Conservation (phyloP, 2,888 invertebrate genomes). For the Netelia virgata region DNA sequence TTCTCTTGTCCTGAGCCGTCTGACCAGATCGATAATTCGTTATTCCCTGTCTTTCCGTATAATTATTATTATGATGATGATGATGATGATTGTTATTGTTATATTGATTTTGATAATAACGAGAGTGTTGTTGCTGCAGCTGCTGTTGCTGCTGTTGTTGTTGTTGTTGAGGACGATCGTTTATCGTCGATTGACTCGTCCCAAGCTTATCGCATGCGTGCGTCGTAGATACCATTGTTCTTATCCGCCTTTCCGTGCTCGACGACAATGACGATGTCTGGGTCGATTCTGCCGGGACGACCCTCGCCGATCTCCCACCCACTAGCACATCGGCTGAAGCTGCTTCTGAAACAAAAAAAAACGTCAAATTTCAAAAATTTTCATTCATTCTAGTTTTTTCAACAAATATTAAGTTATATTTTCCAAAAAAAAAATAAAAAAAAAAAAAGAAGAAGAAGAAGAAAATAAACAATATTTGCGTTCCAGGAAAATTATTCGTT, state of each 20-base stretch:
- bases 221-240: slow-evolving; percentile 82
- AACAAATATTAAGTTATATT: background rate
- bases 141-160: slow-evolving; percentile 69
- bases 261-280: slow-evolving; percentile 71
- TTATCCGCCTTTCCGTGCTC: slow-evolving; percentile 70
- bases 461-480: too few relatives aligned
- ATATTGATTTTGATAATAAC: slow-evolving; percentile 40
- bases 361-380: slow-evolving; percentile 14
- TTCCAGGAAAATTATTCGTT: too few relatives aligned
- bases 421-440: background rate
- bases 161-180: slow-evolving; percentile 76
- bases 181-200: slow-evolving; percentile 76
- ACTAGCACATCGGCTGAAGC: slow-evolving; percentile 77
- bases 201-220: slow-evolving; percentile 80
- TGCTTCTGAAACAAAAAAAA: slow-evolving; percentile 74
- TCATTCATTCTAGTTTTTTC: background rate
- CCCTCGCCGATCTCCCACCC: slow-evolving; percentile 77
- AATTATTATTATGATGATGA: slow-evolving; percentile 36
- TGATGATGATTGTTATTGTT: slow-evolving; percentile 32
- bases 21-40: slow-evolving; percentile 72
- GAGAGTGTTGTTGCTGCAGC: slow-evolving; percentile 38
- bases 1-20: slow-evolving; percentile 81
- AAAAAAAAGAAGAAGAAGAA: too few relatives aligned
- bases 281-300: slow-evolving; percentile 73
- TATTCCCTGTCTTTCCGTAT: slow-evolving; percentile 48